phyloP scores from a whole-genome alignment of 2,113 vertebrate genomes.

The Illadopsis cleaveri region DNA sequence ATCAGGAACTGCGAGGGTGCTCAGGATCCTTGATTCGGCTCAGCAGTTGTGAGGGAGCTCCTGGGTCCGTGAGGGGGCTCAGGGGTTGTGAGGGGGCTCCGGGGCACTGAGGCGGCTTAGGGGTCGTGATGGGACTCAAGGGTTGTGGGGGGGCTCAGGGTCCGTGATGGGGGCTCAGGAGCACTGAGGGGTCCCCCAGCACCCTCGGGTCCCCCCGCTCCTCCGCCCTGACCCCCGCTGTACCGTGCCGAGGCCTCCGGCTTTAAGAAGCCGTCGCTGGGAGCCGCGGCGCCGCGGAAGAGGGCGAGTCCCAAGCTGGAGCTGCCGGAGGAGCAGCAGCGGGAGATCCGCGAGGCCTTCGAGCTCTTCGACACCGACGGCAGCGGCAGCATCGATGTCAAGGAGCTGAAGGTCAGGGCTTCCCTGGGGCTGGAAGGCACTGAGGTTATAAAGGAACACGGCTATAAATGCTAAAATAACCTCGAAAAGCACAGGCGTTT shows the following conservation, averaged over 20 bases:
- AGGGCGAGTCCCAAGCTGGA: slow-evolving; percentile 82
- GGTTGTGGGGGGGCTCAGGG: too few species aligned
- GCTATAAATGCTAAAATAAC: background rate
- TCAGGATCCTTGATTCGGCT: too few species aligned
- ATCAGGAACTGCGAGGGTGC: too few species aligned
- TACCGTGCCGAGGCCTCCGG: slow-evolving; percentile 72
- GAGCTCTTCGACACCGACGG: slow-evolving; percentile 90
- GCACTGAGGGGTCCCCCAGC: background rate
- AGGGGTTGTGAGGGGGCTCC: fast-evolving
- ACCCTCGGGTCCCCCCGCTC: fast-evolving
- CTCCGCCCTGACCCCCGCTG: background rate
- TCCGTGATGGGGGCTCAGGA: too few species aligned
- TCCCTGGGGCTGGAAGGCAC: fast-evolving
- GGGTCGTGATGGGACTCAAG: background rate
- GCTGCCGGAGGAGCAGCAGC: slow-evolving; percentile 87
- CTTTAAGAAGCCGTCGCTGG: slow-evolving; percentile 77
- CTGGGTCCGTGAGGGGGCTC: background rate
- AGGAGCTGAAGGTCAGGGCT: slow-evolving; percentile 84
- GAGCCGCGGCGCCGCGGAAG: slow-evolving; percentile 77
- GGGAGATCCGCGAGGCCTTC: slow-evolving; percentile 91
- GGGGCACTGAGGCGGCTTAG: background rate
- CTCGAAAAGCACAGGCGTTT: background rate
- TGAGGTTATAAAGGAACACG: background rate
- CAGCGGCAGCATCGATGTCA: slow-evolving; percentile 86
- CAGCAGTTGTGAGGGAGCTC: too few species aligned